Base-by-base conservation (phyloP, 2,113 vertebrate species). In the Aegotheles bennettii region DNA sequence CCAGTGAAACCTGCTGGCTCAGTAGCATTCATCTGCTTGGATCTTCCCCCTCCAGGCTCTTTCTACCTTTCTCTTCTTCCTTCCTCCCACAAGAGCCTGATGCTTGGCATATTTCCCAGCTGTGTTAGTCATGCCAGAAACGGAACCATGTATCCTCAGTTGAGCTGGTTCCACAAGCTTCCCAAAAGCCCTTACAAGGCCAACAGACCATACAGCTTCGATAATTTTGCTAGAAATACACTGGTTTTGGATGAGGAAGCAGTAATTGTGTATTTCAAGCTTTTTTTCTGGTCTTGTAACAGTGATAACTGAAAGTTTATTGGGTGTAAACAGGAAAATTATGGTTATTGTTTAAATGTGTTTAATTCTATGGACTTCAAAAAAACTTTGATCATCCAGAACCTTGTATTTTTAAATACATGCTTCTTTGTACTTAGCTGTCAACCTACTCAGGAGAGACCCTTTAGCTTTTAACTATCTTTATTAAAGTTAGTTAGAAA, bases 111-210 rank as follows among this genome's bases (percentile, higher is more conserved):
- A 56, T 93, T 94, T 94, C 94, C 92, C 64, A 96, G 83, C 68
- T 36, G 42, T 35, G 76, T 94, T 95, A 95, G 94, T 92, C 84
- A 75, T 95, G 81, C 70, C 74, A 93, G 63, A 88, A 94, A 92
- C 14, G 3, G n/a, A 91, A 84, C 28, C n/a, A 79, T 3, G 3
- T 76, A 91, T 79, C 67, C 57, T 81, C 59, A 84, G 25, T 0
- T 83, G 82, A 95, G 65, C 24, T 80, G 42, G 80, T 92, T 96
- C 68, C 75, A 87, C 71, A 89, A 65, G 69, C 47, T 93, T 60
- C 87, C 51, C 85, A 54, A 94, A 83, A 96, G 56, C 35, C 33
- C 71, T 94, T 79, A 81, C 83, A 60, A 79, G 69, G 67, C 19
- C 63, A 91, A 81, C 36, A 69, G 61, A 91, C 57, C 53, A 67